Evolutionary conservation across 1,140 invertebrate genomes (phyloP).

Genomic region (Drosophila tani): DNA sequence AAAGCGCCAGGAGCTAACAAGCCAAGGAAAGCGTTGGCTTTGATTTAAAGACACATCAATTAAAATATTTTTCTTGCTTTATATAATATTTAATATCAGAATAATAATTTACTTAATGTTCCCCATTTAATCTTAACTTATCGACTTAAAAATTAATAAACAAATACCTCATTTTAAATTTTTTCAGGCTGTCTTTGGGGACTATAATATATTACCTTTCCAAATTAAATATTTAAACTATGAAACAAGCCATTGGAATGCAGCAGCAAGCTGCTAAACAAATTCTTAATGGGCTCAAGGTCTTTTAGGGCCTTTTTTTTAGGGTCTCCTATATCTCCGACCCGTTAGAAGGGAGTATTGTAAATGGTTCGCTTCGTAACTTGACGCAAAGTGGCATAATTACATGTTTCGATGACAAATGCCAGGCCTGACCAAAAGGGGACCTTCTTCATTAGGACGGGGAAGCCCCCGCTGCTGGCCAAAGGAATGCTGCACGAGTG

Average conservation of each 20-base stretch:
- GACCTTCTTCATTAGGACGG: slow-evolving; percentile 38
- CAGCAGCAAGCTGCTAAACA: slow-evolving; percentile 8
- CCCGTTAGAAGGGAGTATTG: slow-evolving; percentile 38
- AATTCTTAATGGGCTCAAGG: slow-evolving; percentile 23
- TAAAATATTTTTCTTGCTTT: not conserved
- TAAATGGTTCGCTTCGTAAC: slow-evolving; percentile 41
- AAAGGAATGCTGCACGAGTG: slow-evolving; percentile 79
- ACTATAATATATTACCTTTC: not conserved
- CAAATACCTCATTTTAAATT: not conserved
- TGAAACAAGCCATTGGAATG: slow-evolving; percentile 7
- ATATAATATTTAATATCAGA: not conserved
- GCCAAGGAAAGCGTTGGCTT: slow-evolving; percentile 17
- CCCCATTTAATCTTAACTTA: too few species aligned
- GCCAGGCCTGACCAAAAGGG: slow-evolving; percentile 26
- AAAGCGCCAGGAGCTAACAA: slow-evolving; percentile 11
- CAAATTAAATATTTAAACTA: slow-evolving; percentile 16
- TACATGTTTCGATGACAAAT: slow-evolving; percentile 79
- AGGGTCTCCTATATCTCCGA: not conserved
- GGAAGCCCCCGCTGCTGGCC: slow-evolving; percentile 18
- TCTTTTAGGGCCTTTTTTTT: not conserved
- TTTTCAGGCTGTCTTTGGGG: not conserved
- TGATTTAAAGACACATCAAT: not conserved
- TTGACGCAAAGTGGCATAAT: slow-evolving; percentile 81
- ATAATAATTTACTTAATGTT: too few species aligned
- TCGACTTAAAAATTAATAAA: not conserved